A percentile compares a stretch with the other conserved stretches of the same genome.
Evolutionary conservation across 2,113 vertebrate species (phyloP).

Genomic region (Corvus cornix): DNA sequence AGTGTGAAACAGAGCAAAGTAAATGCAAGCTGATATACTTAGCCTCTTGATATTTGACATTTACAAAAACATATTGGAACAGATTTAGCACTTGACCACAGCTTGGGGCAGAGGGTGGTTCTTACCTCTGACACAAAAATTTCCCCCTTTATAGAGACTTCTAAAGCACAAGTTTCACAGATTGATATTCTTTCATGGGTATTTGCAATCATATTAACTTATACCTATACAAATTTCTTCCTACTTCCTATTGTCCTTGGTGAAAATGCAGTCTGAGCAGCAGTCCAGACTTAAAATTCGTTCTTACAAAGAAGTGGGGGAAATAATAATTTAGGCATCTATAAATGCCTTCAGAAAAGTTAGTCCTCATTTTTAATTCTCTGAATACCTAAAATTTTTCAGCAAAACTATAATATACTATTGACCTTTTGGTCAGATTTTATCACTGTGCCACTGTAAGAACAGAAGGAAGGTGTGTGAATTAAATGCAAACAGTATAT

Average conservation of each 20-base stretch:
- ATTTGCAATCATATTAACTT: not conserved
- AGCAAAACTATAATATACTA: rapidly evolving
- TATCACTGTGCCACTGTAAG: not conserved
- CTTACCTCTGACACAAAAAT: not conserved
- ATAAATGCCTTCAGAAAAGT: not conserved
- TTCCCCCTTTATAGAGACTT: not conserved
- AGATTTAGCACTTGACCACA: not conserved
- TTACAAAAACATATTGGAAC: not conserved
- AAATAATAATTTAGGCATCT: not conserved
- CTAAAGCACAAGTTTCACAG: not conserved
- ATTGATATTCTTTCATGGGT: not conserved
- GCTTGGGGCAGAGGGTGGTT: not conserved
- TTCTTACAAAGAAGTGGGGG: not conserved
- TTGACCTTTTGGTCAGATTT: not conserved
- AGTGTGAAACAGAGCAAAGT: not conserved
- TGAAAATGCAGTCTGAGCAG: not conserved
- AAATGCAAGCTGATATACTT: not conserved
- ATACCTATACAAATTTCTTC: not conserved
- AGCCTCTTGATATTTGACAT: not conserved
- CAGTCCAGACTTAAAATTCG: not conserved
- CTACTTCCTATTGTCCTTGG: not conserved
- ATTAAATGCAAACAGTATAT: not conserved
- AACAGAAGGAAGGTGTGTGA: not conserved
- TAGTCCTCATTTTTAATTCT: not conserved
- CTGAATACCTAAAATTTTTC: not conserved